These are phyloP conservation scores for Microhierax caerulescens DNA, from an alignment of 2,797 vertebrate genomes.

Conservation along the genomic window DNA sequence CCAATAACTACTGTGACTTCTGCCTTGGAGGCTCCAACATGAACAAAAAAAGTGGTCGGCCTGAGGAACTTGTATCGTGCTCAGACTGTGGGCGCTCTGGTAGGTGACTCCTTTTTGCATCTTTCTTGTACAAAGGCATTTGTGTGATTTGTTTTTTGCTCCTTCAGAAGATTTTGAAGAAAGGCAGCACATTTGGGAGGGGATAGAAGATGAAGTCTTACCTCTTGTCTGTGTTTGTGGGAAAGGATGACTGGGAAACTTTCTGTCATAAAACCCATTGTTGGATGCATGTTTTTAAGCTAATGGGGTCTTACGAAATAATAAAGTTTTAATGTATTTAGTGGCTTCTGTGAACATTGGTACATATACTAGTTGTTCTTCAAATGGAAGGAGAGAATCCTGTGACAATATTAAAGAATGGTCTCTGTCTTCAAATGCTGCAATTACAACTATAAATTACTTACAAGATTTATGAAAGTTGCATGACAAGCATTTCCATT, in stretches of 20 bases:
- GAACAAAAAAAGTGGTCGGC: slow-evolving; percentile 95
- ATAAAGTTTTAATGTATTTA: slow-evolving; percentile 20
- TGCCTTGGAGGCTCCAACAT: slow-evolving; percentile 94
- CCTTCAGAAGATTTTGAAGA: background rate
- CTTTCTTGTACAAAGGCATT: slow-evolving; percentile 27
- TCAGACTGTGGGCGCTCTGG: slow-evolving; percentile 98
- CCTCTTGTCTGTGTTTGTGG: background rate
- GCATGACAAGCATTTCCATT: slow-evolving; percentile 57
- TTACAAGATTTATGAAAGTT: slow-evolving; percentile 47
- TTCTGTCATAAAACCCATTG: background rate
- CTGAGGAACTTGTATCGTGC: slow-evolving; percentile 96
- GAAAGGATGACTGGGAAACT: background rate
- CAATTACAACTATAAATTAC: slow-evolving; percentile 53
- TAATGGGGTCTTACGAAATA: background rate
- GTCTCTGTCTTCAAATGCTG: slow-evolving; percentile 34
- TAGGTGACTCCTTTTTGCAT: slow-evolving; percentile 78
- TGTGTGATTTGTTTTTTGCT: background rate
- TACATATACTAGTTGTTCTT: slow-evolving; percentile 6
- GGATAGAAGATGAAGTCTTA: background rate
- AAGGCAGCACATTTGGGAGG: background rate
- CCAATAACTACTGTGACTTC: slow-evolving; percentile 99
- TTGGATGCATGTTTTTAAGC: slow-evolving; percentile 13
- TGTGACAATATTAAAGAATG: slow-evolving; percentile 28
- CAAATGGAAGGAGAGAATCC: slow-evolving; percentile 10
- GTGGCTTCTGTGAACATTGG: background rate